phyloP scores from a whole-genome alignment of 1,140 invertebrate species.

The Calliopsis andreniformis region DNA sequence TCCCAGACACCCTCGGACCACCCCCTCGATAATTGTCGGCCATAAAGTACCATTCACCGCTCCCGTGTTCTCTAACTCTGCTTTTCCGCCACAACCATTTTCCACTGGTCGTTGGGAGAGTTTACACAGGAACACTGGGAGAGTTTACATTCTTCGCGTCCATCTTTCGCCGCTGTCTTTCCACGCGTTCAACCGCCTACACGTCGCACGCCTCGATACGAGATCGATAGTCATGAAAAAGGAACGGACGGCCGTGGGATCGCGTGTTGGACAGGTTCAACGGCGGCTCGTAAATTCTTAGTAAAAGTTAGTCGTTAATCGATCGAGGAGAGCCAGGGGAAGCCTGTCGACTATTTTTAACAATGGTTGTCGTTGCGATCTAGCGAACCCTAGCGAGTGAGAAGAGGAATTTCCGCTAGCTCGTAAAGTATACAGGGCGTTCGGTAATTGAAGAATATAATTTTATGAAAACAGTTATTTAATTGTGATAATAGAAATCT shows the following conservation, averaged over 20 bases:
- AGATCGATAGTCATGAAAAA: conserved; percentile 43
- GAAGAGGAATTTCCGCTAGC: conserved; percentile 13
- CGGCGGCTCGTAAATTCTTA: conserved; percentile 33
- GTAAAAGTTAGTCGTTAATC: conserved; percentile 32
- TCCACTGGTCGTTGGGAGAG: neutral
- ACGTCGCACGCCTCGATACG: neutral
- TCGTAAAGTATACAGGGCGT: conserved; percentile 2
- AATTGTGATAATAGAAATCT: no score
- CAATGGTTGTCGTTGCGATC: conserved; percentile 27
- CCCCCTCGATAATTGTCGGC: conserved; percentile 61
- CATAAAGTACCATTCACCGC: conserved; percentile 56
- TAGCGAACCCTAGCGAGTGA: conserved; percentile 9
- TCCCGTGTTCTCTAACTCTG: conserved; percentile 11
- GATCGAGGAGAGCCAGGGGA: conserved; percentile 22
- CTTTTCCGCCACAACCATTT: conserved; percentile 8
- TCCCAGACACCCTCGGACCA: conserved; percentile 36
- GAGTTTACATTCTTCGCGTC: neutral
- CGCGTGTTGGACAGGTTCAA: conserved; percentile 33
- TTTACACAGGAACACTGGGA: neutral
- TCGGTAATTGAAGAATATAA: no score
- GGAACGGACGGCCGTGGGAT: neutral
- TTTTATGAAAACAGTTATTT: no score
- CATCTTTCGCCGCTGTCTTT: neutral
- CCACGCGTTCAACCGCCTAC: neutral
- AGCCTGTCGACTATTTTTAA: conserved; percentile 42